phyloP scores from a whole-genome alignment of 2,113 vertebrate species.

The Accipiter virgatus region DNA sequence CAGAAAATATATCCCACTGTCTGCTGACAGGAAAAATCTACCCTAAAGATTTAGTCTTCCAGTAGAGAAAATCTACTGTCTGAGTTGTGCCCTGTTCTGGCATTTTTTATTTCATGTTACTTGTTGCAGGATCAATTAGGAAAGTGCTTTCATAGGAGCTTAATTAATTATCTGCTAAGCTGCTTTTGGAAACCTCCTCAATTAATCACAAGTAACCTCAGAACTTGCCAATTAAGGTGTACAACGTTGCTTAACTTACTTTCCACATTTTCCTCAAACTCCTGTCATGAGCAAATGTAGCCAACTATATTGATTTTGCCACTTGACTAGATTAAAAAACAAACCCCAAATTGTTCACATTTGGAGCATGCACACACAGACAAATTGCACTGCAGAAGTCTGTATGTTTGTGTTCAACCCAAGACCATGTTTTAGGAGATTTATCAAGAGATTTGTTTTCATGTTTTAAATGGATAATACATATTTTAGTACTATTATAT shows the following conservation, averaged over 20 bases:
- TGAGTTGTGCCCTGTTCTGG: background rate
- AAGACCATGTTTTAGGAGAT: background rate
- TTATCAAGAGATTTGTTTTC: background rate
- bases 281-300: background rate
- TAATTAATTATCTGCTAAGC: constrained; percentile 35
- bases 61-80: background rate
- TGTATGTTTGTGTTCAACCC: background rate
- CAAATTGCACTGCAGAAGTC: background rate
- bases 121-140: background rate
- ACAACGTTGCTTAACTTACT: background rate
- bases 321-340: background rate
- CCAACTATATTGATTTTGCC: background rate
- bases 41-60: background rate
- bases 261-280: background rate
- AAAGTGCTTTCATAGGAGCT: background rate
- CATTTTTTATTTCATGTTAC: background rate
- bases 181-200: constrained; percentile 14
- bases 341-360: background rate
- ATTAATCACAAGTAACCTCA: constrained; percentile 24
- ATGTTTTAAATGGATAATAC: background rate
- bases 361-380: background rate
- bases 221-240: background rate
- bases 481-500: background rate
- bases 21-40: background rate
- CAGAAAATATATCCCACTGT: background rate